Evolutionary conservation across 1,140 invertebrate species (phyloP).

Genomic region (Cheumatopsyche charites): DNA sequence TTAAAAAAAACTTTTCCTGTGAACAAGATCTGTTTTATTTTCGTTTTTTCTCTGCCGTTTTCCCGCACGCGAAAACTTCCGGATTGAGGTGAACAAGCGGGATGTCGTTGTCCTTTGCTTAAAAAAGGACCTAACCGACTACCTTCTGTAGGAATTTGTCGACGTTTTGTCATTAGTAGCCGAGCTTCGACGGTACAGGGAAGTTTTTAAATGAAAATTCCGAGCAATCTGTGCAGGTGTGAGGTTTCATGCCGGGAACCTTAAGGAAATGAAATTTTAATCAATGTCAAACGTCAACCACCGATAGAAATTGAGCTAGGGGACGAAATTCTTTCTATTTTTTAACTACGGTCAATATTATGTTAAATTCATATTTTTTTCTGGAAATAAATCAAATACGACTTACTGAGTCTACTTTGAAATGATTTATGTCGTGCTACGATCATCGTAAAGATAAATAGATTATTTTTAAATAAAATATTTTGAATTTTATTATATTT

Average conservation of each 20-base stretch:
- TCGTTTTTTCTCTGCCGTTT: slow-evolving; percentile 23
- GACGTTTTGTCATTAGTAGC: slow-evolving; percentile 10
- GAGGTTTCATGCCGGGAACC: slow-evolving; percentile 28
- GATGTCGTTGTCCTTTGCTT: slow-evolving; percentile 38
- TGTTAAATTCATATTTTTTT: background rate
- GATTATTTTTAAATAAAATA: no score
- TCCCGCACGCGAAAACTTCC: slow-evolving; percentile 32
- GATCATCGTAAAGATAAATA: no score
- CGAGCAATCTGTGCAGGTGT: slow-evolving; percentile 46
- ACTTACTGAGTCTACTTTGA: no score
- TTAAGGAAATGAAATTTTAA: slow-evolving; percentile 49
- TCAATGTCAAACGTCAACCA: slow-evolving; percentile 48
- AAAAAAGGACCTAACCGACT: slow-evolving; percentile 33
- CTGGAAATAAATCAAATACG: no score
- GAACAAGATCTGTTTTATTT: slow-evolving; percentile 48
- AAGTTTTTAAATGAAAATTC: slow-evolving; percentile 50
- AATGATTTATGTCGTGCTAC: no score
- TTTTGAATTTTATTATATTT: no score
- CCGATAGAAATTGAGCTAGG: slow-evolving; percentile 39
- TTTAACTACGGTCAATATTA: background rate
- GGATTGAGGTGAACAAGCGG: slow-evolving; percentile 36
- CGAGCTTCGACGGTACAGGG: slow-evolving; percentile 20
- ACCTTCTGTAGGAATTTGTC: background rate
- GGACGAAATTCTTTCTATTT: slow-evolving; percentile 18
- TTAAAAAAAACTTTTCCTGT: slow-evolving; percentile 47